Conservation (phyloP, 2,113 vertebrate genomes). For the Charadrius vociferus region DNA sequence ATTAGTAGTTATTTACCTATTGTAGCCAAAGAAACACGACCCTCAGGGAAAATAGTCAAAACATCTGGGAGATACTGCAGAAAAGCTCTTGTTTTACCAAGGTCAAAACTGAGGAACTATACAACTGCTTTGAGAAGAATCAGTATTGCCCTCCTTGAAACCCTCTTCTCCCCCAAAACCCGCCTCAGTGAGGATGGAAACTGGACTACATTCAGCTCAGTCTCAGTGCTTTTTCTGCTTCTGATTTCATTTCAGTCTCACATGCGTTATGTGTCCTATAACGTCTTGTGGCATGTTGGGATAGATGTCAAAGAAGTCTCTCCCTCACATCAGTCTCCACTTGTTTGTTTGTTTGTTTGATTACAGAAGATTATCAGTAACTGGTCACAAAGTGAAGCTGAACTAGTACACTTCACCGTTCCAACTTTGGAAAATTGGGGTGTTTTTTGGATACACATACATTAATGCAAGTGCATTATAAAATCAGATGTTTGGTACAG, state of each 20-base stretch:
- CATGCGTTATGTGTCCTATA: not conserved
- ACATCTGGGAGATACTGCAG: not conserved
- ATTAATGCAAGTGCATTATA: not conserved
- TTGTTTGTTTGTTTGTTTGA: not conserved
- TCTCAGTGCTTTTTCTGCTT: not conserved
- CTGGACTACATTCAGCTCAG: not conserved
- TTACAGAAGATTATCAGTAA: not conserved
- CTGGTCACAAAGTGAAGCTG: not conserved
- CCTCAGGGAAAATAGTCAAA: not conserved
- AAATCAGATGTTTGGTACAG: not conserved
- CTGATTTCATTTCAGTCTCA: not conserved
- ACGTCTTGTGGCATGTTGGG: not conserved
- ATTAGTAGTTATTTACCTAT: not conserved
- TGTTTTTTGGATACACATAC: accelerated
- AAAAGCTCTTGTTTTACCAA: not conserved
- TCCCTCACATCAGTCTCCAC: not conserved
- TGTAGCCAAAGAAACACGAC: not conserved
- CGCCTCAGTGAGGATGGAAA: not conserved
- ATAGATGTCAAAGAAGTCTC: not conserved
- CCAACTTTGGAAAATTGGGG: not conserved
- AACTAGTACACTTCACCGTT: not conserved
- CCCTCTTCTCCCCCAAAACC: not conserved
- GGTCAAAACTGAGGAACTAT: not conserved
- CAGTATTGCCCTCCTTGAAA: not conserved
- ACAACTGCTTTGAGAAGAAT: not conserved